Evolutionary conservation across 2,797 vertebrate species (phyloP).

Genomic region (Enteromius anoplus): DNA sequence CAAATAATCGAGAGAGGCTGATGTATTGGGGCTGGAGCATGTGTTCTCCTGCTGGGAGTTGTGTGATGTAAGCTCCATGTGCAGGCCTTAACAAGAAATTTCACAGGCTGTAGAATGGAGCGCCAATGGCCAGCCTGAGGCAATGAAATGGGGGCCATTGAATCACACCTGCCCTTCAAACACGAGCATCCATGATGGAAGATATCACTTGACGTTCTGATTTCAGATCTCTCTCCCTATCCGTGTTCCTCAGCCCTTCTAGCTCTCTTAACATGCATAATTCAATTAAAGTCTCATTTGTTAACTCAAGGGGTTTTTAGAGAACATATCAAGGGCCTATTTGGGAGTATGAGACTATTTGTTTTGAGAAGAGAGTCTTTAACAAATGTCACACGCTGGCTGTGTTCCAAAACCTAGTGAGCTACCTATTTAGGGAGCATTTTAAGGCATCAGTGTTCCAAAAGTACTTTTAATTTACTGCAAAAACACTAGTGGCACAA

Average conservation of each 20-base stretch:
- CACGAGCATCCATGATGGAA: conserved; percentile 18
- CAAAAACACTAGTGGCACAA: background rate
- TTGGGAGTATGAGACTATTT: conserved; percentile 15
- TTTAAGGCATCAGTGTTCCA: background rate
- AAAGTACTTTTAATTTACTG: background rate
- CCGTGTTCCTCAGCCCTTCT: background rate
- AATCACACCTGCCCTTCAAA: conserved; percentile 32
- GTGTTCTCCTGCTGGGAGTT: conserved; percentile 38
- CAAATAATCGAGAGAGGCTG: conserved; percentile 7
- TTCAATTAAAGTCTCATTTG: conserved; percentile 31
- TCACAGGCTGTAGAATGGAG: conserved; percentile 48
- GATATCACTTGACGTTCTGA: background rate
- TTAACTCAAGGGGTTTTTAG: conserved; percentile 14
- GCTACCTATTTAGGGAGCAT: background rate
- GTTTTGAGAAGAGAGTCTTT: conserved; percentile 17
- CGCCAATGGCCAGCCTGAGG: conserved; percentile 56
- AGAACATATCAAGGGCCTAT: conserved; percentile 26
- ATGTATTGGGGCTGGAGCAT: conserved; percentile 24
- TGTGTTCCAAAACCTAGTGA: background rate
- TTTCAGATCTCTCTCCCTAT: conserved; percentile 13
- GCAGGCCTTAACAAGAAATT: conserved; percentile 40
- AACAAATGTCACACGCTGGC: background rate
- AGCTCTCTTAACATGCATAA: conserved; percentile 16
- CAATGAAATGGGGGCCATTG: conserved; percentile 27
- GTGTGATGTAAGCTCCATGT: conserved; percentile 40